A percentile compares a stretch with the other conserved stretches of the same genome.
These are phyloP conservation scores for Tangachromis dhanisi DNA, from an alignment of 2,113 vertebrate species.

Conservation along the genomic window DNA sequence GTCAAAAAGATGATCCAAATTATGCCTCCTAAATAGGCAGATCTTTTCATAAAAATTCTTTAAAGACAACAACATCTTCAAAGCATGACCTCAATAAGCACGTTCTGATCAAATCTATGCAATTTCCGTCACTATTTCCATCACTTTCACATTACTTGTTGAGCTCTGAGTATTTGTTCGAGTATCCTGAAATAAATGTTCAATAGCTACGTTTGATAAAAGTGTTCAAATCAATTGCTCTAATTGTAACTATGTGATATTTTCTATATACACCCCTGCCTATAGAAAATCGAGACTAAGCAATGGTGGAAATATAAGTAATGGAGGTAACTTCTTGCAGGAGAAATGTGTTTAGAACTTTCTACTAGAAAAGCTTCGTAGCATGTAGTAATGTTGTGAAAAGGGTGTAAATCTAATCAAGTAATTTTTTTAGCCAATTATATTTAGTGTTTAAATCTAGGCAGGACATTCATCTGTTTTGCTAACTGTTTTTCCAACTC, in stretches of 20 bases:
- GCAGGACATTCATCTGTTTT: background rate
- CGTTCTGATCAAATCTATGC: background rate
- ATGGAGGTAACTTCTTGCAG: background rate
- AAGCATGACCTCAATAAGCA: background rate
- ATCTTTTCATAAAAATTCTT: background rate
- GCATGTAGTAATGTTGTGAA: background rate
- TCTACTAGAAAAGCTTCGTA: background rate
- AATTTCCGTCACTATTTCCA: background rate
- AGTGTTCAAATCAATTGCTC: background rate
- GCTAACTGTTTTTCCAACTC: background rate
- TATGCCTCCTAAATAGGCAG: background rate
- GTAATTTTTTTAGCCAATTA: background rate
- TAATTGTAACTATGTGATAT: background rate
- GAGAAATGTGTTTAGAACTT: background rate
- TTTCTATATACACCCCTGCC: background rate
- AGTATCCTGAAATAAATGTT: background rate
- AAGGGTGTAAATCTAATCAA: background rate
- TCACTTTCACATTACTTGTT: background rate
- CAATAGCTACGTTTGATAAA: background rate
- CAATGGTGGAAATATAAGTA: background rate
- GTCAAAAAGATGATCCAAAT: background rate
- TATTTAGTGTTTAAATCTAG: background rate
- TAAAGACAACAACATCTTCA: background rate
- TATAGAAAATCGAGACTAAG: background rate
- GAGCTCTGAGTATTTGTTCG: background rate